phyloP scores from a whole-genome alignment of 2,888 invertebrate species.

The Ophonus ardosiacus region DNA sequence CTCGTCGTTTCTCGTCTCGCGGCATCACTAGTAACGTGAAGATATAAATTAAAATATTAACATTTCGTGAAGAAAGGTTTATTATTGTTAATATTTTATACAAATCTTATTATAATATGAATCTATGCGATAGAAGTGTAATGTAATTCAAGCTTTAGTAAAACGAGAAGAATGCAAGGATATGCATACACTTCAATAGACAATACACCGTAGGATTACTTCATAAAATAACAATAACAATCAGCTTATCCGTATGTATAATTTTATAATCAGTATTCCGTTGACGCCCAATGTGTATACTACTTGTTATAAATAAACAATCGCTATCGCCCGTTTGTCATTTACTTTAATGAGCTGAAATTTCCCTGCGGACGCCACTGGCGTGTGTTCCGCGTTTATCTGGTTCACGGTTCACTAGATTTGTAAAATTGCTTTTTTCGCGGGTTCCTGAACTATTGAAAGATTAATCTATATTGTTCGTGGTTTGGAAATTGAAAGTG shows the following conservation, averaged over 20 bases:
- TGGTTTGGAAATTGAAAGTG: constrained; percentile 26
- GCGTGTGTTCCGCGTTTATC: constrained; percentile 30
- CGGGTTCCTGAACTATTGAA: background rate
- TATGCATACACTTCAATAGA: background rate
- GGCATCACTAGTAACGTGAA: no score
- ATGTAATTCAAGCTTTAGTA: background rate
- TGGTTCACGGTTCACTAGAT: constrained; percentile 42
- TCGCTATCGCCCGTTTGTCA: constrained; percentile 6
- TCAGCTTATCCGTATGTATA: background rate
- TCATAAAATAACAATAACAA: constrained; percentile 6
- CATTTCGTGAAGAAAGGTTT: no score
- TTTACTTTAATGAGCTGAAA: constrained; percentile 35
- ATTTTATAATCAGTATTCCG: constrained; percentile 17
- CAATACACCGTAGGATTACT: background rate
- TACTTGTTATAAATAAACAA: constrained; percentile 23
- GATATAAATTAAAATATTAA: no score
- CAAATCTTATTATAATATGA: no score
- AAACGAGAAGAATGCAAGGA: constrained; percentile 18
- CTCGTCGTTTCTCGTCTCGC: no score
- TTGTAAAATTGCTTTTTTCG: background rate
- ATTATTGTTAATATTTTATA: no score
- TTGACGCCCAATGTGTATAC: background rate
- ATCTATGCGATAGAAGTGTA: background rate
- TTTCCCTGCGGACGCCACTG: constrained; percentile 42
- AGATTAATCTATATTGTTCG: background rate